Conservation (phyloP, 35 echinoderm and acorn worm genomes). For the Stichopus chloronotus region DNA sequence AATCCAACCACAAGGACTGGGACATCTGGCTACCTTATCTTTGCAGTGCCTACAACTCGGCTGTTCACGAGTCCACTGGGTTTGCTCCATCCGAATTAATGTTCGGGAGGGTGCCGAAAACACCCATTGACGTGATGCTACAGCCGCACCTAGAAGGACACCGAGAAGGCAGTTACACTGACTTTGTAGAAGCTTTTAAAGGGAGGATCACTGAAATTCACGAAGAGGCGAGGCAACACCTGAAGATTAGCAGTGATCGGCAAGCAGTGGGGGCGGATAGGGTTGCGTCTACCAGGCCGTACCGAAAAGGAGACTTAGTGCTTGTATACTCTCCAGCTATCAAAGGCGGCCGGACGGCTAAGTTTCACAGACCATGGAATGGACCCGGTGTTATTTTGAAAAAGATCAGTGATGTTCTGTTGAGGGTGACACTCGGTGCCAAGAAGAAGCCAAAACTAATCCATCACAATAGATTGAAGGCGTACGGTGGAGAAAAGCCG, state of each 20-base stretch:
- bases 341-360: constrained; percentile 30
- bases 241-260: background rate
- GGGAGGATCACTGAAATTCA: background rate
- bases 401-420: constrained; percentile 42
- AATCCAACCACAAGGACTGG: constrained; percentile 55
- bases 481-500: constrained; percentile 17
- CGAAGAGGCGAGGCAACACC: background rate
- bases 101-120: constrained; percentile 17
- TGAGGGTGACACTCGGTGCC: background rate
- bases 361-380: constrained; percentile 13
- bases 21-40: constrained; percentile 58
- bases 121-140: constrained; percentile 27
- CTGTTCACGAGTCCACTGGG: constrained; percentile 26
- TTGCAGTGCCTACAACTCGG: background rate
- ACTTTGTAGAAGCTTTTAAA: background rate
- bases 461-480: background rate
- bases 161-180: background rate
- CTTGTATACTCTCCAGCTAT: background rate
- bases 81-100: constrained; percentile 43
- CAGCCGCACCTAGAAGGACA: background rate
- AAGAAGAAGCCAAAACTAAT: constrained; percentile 33
- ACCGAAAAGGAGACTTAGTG: constrained; percentile 10
- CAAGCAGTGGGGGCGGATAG: background rate
- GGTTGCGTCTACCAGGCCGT: background rate
- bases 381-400: constrained; percentile 20